Base-by-base conservation (phyloP, 2,888 invertebrate species). In the Netelia inedita region DNA sequence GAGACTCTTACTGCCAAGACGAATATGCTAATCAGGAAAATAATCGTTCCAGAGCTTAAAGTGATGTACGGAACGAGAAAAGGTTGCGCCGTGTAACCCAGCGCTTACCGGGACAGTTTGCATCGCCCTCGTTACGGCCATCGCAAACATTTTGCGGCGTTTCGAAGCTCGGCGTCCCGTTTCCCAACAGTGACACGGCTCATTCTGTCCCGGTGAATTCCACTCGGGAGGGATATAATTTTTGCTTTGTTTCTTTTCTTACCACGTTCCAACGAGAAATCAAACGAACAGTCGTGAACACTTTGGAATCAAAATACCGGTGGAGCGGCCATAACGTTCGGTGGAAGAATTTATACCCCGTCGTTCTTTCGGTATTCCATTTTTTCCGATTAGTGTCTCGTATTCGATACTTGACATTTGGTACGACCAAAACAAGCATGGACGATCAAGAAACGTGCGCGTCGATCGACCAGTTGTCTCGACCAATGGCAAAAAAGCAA, bases 11-110 rank as follows among this genome's bases (percentile, higher is more conserved):
- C 97, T 6, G 95, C 95, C 57, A 96, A 97, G 91, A 98, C 98
- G 88, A 97, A 97, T 91, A 95, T 95, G 85, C 95, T 96, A 88
- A 97, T 98, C 88, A 96, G 95, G 88, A 97, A 96, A 91, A 96
- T 97, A 75, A 97, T 98, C 89, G 96, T 96, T 92, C 98, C 98
- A 5, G 98, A 98, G 94, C 95, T 98, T 83, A 97, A 97, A 93
- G 96, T 97, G 89, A 95, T 98, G 86, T 98, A 97, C 92, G 98
- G 98, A 86, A 95, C 95, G 87, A 95, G 96, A 91, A 96, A 96
- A 91, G 97, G 97, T 86, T 97, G 98, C 94, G 96, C 96, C 88
- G 96, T 98, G 95, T 97, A 95, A 95, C 95, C 79, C 57, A 82
- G 82, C 79, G 85, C 61, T 50, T 5, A 19, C 61, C 61, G 69